Base-by-base conservation (phyloP, 2,113 vertebrate species). In the Colinus virginianus region DNA sequence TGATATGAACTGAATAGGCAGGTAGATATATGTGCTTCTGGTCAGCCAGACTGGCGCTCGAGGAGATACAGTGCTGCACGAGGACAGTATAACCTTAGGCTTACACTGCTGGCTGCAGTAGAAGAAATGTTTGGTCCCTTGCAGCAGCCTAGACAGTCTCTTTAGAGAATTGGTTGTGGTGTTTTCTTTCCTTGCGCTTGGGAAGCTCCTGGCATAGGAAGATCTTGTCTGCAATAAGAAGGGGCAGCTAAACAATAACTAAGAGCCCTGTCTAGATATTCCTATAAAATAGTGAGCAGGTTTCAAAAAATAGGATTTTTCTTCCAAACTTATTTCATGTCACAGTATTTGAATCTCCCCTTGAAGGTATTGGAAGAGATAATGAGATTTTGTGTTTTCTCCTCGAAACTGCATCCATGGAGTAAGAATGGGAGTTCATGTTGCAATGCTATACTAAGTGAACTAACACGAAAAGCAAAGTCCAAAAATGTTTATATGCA, bases 21-120 rank as follows among this genome's bases (percentile, higher is more conserved):
- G 56, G 77, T 61, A 91, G 93, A 90, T 91, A 80, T 56, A 92
- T 77, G 71, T 21, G 23, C 64, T 64, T 90, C 79, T 84, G 79
- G 72, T 94, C 86, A 86, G 92, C 86, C 76, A 78, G 51, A 48
- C 46, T 88, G 95, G 77, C 20, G 14, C 79, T 93, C 26, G 76
- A 78, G 72, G 95, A 88, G 85, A 96, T 90, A 91, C 0, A 55
- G 82, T 79, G 56, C 38, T 64, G 20, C 8, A 12, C 25, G 67
- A 88, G 88, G 83, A 91, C 91, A 88, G 86, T 46, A 53, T 94
- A 92, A 95, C 92, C 90, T 96, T 94, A 75, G 56, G 38, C 63
- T 86, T 71, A 53, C 48, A 62, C 56, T 94, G 1, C 72, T 84
- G 83, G 38, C 92, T 81, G 69, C 36, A 86, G 34, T 66, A 71